phyloP scores from a whole-genome alignment of 1,140 invertebrate genomes.

The Calliopsis andreniformis region DNA sequence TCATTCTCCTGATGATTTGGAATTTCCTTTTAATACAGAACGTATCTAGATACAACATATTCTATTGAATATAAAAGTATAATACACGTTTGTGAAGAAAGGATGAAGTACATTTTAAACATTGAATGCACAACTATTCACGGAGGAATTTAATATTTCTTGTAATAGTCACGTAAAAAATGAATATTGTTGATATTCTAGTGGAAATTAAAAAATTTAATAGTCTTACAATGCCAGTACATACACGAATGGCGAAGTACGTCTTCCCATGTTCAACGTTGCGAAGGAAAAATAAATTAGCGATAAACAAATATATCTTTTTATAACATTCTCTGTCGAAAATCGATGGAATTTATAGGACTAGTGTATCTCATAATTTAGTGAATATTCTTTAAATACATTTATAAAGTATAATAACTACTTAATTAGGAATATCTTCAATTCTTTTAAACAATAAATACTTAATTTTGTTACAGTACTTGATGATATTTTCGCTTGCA shows the following conservation, averaged over 20 bases:
- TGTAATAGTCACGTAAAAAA: constrained; percentile 24
- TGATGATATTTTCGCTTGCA: constrained; percentile 17
- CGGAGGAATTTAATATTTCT: constrained; percentile 31
- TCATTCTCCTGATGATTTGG: constrained; percentile 13
- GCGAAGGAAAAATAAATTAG: constrained; percentile 49
- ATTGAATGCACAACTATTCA: constrained; percentile 28
- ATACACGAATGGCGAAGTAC: constrained; percentile 43
- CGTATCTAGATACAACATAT: constrained; percentile 15
- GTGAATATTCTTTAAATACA: constrained; percentile 46
- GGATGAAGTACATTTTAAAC: constrained; percentile 19
- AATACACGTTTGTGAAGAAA: constrained; percentile 17
- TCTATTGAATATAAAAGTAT: constrained; percentile 18
- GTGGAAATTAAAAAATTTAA: constrained; percentile 41
- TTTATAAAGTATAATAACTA: constrained; percentile 50
- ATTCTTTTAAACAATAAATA: constrained; percentile 61
- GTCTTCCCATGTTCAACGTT: constrained; percentile 63
- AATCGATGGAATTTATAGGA: constrained; percentile 48
- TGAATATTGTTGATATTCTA: constrained; percentile 42
- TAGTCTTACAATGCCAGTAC: constrained; percentile 46
- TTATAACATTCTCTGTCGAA: constrained; percentile 60
- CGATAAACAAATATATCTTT: constrained; percentile 63
- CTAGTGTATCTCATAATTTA: constrained; percentile 49
- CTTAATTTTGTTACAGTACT: constrained; percentile 58
- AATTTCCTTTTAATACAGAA: constrained; percentile 18
- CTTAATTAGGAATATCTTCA: constrained; percentile 56